Base-by-base conservation (phyloP, 1,140 invertebrate genomes). In the Thaumatotibia leucotreta region DNA sequence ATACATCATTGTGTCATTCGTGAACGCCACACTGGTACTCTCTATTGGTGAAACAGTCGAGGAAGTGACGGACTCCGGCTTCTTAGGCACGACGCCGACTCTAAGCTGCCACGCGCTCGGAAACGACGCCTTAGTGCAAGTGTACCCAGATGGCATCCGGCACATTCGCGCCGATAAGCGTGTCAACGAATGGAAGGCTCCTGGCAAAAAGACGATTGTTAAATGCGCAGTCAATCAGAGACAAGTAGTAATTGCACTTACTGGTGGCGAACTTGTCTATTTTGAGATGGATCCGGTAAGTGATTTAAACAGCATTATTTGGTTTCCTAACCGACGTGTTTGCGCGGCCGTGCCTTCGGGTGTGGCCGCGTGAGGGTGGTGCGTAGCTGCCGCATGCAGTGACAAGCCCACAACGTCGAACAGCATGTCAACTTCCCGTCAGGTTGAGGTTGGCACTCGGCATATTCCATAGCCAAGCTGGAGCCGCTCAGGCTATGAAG, bases 1-100 rank as follows among this genome's bases (percentile, higher is more conserved):
- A 49, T 99, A 99, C 92, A 99, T 99, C 93, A 98, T 99, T 89
- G 99, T 99, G 70, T 99, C 99, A 49, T 99, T 99, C 95, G 96
- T 99, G 35, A 99, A 99, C 92, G 99, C 99, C 67, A 99, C 99
- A 24, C 93, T 99, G 72, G 99, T 99, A 66, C 93, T 99, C 72
- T 99, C 98, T 72, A 99, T 99, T 88, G 99, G 99, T 72, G 99
- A 99, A 91, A 99, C 98, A 70, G 99, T 99, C 31, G 99, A 99
- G 91, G 99, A 99, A 96, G 99, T 99, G 0, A 99, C 98, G 4
- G 99, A 99, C 92, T 99, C 98, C 61, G 99, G 99, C 31, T 99
- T 99, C 87, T 92, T 99, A 61, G 99, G 99, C 67, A 99, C 99
- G 1, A 99, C 98, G 0, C 98, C 98, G 0, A 99, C 99, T 0